Evolutionary conservation across 2,888 invertebrate genomes (phyloP).

Genomic region (Ornithoptera alexandrae): DNA sequence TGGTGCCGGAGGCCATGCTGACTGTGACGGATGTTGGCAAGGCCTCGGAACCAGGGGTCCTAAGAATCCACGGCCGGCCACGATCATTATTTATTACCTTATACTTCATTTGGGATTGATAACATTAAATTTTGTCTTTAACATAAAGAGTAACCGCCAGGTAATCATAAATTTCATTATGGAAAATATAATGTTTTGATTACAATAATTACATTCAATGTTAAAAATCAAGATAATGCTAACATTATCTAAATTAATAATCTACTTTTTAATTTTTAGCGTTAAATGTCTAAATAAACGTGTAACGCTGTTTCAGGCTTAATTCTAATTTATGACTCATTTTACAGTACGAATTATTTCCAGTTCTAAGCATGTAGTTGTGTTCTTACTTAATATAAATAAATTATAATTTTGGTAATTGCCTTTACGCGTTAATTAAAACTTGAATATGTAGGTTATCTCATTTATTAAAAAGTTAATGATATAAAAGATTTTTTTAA

Average conservation of each 20-base stretch:
- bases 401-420: too few relatives aligned
- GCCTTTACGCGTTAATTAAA: too few relatives aligned
- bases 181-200: background rate
- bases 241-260: conserved; percentile 20
- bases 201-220: background rate
- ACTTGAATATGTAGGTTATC: too few relatives aligned
- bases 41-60: too few relatives aligned
- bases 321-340: conserved; percentile 21
- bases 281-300: conserved; percentile 14
- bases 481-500: too few relatives aligned
- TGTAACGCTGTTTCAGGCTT: conserved; percentile 16
- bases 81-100: too few relatives aligned
- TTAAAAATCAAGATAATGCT: conserved; percentile 16
- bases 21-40: too few relatives aligned
- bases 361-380: background rate
- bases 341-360: background rate
- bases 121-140: background rate
- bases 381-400: background rate
- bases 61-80: too few relatives aligned
- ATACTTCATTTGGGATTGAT: background rate
- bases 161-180: background rate
- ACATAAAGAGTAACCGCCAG: background rate
- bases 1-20: too few relatives aligned
- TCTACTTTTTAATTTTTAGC: conserved; percentile 11
- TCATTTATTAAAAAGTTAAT: too few relatives aligned